Base-by-base conservation (phyloP, 1,140 invertebrate genomes). In the Drosophila hydei region DNA sequence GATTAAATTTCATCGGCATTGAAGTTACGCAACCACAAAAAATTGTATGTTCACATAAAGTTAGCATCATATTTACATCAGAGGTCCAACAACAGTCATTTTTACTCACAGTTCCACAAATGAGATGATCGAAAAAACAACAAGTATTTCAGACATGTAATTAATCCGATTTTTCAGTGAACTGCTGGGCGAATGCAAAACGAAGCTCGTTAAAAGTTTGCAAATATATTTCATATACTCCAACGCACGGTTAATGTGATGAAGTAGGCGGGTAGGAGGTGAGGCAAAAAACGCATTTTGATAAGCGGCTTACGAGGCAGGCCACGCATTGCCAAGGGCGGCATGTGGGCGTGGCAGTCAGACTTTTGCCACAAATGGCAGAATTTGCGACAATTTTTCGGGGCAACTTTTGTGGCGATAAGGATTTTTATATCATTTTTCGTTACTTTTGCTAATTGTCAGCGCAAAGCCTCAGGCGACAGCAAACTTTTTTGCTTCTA, bases 391-490 rank as follows among this genome's bases (percentile, higher is more conserved):
- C 48, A 40, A 64, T 77, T 59, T 72, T 72, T 72, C 52, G 30
- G 55, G 9, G 2, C 52, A 72, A 72, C 70, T 67, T 72, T 72
- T 58, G 40, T 50, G 54, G 54, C 23, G 36, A 72, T 27, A 12
- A 45, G 38, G 11, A 50, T 30, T 54, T 65, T 75, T 25, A 19
- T 59, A 11, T 42, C 45, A 62, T 87, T 77, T 73, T 69, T 58
- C 75, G 64, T 79, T 84, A 61, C 67, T 65, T 84, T 85, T 85
- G 77, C 69, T 85, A 80, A 84, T 84, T 84, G 76, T 79, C 77
- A 80, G 76, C 76, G 80, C 76, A 79, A 84, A 79, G 80, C 79
- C 79, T 56, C 76, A 85, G 60, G 79, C 76, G 68, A 74, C 63
- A 72, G 42, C 21, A 79, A 84, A 84, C 55, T 84, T 84, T 79